Evolutionary conservation across 2,797 vertebrate species (phyloP), one percentile per base, ranked within the genome.

Genomic region (Steatocranus sp.): DNA sequence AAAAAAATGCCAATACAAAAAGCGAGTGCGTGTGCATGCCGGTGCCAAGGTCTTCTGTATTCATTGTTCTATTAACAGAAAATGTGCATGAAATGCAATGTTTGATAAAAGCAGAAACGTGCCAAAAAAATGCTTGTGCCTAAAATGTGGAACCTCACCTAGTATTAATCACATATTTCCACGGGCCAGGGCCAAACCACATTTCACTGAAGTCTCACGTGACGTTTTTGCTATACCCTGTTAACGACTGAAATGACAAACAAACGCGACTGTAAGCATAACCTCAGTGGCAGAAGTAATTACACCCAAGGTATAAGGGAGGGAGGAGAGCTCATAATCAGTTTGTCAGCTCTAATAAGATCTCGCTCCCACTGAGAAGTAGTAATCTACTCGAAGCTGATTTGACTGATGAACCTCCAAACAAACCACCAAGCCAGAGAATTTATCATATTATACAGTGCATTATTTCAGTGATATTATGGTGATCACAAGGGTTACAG

Each of bases 351-450:
- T 76, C 89, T 87, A 91, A 92, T 92, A 91, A 92, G 84, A 84
- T 79, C 58, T 74, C 10, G 36, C 86, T 89, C 86, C 83, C 18
- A 43, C 92, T 88, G 88, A 89, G 89, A 84, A 82, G 85, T 88
- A 82, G 85, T 91, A 93, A 93, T 94, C 86, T 89, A 80, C 87
- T 87, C 84, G 84, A 90, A 93, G 84, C 82, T 83, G 86, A 93
- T 90, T 90, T 94, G 90, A 94, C 91, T 91, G 92, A 94, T 93
- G 93, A 93, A 92, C 86, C 86, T 81, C 61, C 79, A 85, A 93
- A 92, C 88, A 87, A 87, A 80, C 77, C 84, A 80, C 63, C 75
- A 83, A 84, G 89, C 84, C 81, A 86, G 75, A 82, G 82, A 89
- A 93, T 93, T 83, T 78, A 88, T 93, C 88, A 92, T 83, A 87